Evolutionary conservation across 1,140 invertebrate genomes (phyloP), one percentile per base, ranked within the genome.

Genomic region (Agrypnia vestita): DNA sequence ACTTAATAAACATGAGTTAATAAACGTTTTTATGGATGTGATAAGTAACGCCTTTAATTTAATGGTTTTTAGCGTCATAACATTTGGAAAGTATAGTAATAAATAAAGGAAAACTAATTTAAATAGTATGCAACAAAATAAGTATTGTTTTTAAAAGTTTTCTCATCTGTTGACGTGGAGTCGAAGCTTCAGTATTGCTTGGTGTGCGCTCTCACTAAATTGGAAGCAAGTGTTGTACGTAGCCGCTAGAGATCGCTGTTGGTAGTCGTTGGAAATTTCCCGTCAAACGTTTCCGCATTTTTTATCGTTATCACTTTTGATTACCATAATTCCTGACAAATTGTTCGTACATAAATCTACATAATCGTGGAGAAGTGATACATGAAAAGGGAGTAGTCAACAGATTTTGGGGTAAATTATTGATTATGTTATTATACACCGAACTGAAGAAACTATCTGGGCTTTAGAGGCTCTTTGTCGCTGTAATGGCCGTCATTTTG

Each of bases 341-440:
- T 59, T 46, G 43, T 61, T 78, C 46, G 49, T 64, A 77, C 51
- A 82, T 82, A 82, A 82, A 82, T 82, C 77, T 79, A 61, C 77
- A 76, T 82, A 82, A 82, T 82, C 44, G 61, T 59, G 78, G 11
- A 61, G 19, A 64, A 77, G 59, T 61, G 74, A 53, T 61, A 82
- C 76, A 76, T 46, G 74, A 75, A 82, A 82, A 62, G 80, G 80
- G 77, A 71, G 80, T 82, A 59, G 25, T 82, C 44, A 13, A 47
- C 49, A 46, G 76, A 73, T 75, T 61, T 35, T 35, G 21, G 35
- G 53, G 59, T 75, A 61, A 73, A 73, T 53, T 73, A 53, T 73
- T 73, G 71, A 13, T 35, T 35, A 35, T 35, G 25, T 35, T 35
- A 43, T 64, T 64, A 25, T 11, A 17, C 8, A 59, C 17, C 55